These are phyloP conservation scores for Agrenia bidenticulata DNA, from an alignment of 2,888 invertebrate species.

Conservation along the genomic window DNA sequence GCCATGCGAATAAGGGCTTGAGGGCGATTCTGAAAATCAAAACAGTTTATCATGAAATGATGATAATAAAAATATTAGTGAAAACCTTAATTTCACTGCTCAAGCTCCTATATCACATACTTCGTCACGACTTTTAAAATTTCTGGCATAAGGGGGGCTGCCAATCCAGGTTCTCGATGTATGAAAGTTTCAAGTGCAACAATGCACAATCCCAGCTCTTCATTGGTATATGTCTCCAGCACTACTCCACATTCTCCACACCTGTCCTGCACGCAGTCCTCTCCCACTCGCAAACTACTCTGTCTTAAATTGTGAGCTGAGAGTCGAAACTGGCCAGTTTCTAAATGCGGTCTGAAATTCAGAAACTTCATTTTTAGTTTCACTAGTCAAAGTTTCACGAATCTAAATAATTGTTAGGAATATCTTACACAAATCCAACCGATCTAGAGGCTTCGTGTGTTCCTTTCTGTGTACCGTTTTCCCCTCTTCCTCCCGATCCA, in stretches of 20 bases:
- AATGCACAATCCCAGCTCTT: conserved; percentile 90
- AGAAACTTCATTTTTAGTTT: no score
- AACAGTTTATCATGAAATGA: no score
- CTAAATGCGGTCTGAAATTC: conserved; percentile 6
- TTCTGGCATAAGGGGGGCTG: conserved; percentile 90
- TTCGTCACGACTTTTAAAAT: conserved; percentile 84
- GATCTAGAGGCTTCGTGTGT: conserved; percentile 36
- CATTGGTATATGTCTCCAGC: conserved; percentile 92
- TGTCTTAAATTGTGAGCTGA: conserved; percentile 58
- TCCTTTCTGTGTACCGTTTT: conserved; percentile 13
- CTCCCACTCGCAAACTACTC: conserved; percentile 68
- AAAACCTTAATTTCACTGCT: no score
- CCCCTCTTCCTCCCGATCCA: conserved; percentile 5
- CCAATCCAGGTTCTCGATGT: conserved; percentile 89
- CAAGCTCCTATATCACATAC: conserved; percentile 59
- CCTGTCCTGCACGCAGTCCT: conserved; percentile 58
- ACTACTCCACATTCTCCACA: conserved; percentile 85
- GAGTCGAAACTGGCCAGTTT: conserved; percentile 28
- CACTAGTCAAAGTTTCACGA: no score
- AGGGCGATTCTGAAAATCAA: conserved; percentile 70
- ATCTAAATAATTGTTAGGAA: no score
- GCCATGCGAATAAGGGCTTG: conserved; percentile 82
- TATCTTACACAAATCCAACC: conserved; percentile 49
- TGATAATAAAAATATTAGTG: no score
- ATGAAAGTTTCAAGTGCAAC: conserved; percentile 93